A percentile compares a stretch with the other conserved stretches of the same genome.
These are phyloP conservation scores for Archaeoteleia sp. DNA, from an alignment of 2,888 invertebrate species.

Conservation along the genomic window DNA sequence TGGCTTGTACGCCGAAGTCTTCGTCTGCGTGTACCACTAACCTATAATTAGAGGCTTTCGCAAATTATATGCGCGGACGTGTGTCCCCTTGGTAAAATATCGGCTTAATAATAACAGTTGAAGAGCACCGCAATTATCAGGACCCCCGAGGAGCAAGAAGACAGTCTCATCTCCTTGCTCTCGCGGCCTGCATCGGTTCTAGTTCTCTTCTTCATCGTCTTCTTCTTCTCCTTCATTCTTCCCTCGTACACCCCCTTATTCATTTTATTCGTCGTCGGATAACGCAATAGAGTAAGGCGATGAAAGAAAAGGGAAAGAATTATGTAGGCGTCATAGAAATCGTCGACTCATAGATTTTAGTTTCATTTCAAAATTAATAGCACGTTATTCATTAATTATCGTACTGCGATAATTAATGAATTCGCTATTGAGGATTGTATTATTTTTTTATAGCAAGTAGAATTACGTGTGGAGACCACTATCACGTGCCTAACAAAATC, in stretches of 20 bases:
- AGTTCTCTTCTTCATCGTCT: slow-evolving; percentile 26
- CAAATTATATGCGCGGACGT: slow-evolving; percentile 75
- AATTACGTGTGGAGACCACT: no score
- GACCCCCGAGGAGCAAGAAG: slow-evolving; percentile 63
- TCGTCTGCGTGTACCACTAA: slow-evolving; percentile 59
- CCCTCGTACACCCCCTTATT: slow-evolving; percentile 58
- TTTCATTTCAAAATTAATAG: no score
- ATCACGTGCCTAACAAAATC: no score
- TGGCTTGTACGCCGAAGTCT: slow-evolving; percentile 49
- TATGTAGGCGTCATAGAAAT: slow-evolving; percentile 61
- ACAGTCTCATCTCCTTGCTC: slow-evolving; percentile 57
- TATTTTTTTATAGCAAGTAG: no score
- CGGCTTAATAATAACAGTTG: slow-evolving; percentile 75
- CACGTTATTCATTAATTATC: no score
- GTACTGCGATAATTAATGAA: no score
- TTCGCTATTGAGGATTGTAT: no score
- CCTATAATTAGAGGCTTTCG: slow-evolving; percentile 75
- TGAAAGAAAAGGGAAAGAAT: slow-evolving; percentile 59
- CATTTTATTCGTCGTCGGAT: slow-evolving; percentile 55
- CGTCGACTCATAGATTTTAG: not conserved
- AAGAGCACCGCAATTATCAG: slow-evolving; percentile 74
- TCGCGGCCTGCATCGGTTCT: slow-evolving; percentile 33
- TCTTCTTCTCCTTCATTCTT: slow-evolving; percentile 42
- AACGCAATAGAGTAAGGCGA: slow-evolving; percentile 32
- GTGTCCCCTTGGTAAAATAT: slow-evolving; percentile 75